These are phyloP conservation scores for Tychaedon coryphoeus DNA, from an alignment of 2,113 vertebrate species.

Conservation along the genomic window DNA sequence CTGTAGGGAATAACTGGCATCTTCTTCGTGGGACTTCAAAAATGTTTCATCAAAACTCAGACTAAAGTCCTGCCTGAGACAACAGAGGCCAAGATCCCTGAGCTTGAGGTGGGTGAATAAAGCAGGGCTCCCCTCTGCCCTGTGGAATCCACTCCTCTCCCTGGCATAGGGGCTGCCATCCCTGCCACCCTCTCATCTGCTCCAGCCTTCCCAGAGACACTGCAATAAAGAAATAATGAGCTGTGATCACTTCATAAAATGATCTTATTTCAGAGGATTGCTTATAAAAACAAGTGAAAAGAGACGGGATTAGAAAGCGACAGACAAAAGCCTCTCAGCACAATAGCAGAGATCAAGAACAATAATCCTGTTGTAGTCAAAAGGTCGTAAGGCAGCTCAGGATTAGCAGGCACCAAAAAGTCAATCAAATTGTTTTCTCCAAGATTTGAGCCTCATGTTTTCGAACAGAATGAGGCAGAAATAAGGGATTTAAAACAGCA, in stretches of 20 bases:
- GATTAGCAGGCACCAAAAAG: slow-evolving; percentile 48
- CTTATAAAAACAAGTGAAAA: slow-evolving; percentile 49
- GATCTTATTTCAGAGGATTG: slow-evolving; percentile 47
- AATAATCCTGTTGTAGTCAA: slow-evolving; percentile 62
- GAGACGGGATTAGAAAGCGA: not conserved
- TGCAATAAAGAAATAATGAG: slow-evolving; percentile 22
- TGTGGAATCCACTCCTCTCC: not conserved
- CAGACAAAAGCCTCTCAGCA: slow-evolving; percentile 42
- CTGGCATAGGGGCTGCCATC: fast-evolving
- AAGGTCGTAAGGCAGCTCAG: slow-evolving; percentile 51
- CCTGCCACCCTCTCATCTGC: not conserved
- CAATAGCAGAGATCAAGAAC: slow-evolving; percentile 30
- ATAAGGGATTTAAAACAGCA: slow-evolving; percentile 5
- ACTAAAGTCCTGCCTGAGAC: slow-evolving; percentile 79
- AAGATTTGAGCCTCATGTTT: not conserved
- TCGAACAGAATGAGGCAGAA: slow-evolving; percentile 3
- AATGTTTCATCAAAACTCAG: slow-evolving; percentile 82
- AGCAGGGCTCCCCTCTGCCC: not conserved
- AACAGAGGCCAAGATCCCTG: slow-evolving; percentile 68
- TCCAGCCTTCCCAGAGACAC: not conserved
- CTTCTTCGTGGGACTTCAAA: slow-evolving; percentile 82
- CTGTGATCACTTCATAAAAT: slow-evolving; percentile 17
- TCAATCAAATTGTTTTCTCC: slow-evolving; percentile 39
- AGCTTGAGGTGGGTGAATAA: slow-evolving; percentile 73
- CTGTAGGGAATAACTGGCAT: slow-evolving; percentile 79